Conservation (phyloP, 23 tunicate genomes). For the Botrylloides violaceus region DNA sequence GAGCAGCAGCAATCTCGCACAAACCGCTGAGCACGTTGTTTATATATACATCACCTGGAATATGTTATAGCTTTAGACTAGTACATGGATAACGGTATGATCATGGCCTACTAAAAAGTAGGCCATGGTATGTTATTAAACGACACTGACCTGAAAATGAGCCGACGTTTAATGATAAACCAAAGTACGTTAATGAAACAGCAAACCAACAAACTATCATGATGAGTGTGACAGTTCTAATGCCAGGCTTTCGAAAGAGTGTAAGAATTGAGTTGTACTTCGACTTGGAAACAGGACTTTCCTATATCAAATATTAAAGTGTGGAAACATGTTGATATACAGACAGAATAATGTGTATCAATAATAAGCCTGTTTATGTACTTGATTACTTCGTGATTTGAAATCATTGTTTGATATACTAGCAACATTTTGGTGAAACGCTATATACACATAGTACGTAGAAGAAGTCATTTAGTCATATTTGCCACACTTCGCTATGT, state of each 20-base stretch:
- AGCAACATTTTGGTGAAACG: no score
- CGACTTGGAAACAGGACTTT: background rate
- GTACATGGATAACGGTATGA: background rate
- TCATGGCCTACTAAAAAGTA: background rate
- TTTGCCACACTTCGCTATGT: no score
- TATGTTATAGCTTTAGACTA: no score
- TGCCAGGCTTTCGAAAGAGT: slow-evolving; percentile 55
- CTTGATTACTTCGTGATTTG: no score
- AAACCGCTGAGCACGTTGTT: slow-evolving; percentile 77
- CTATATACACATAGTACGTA: no score
- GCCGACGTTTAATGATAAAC: slow-evolving; percentile 81
- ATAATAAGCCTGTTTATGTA: no score
- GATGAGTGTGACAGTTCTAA: slow-evolving; percentile 63
- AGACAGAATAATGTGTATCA: no score
- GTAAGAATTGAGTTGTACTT: background rate
- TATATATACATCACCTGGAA: slow-evolving; percentile 61
- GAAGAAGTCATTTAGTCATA: no score
- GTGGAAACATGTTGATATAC: background rate
- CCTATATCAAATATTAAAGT: slow-evolving; percentile 1
- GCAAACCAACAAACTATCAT: slow-evolving; percentile 93
- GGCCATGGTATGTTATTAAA: background rate
- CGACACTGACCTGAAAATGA: slow-evolving; percentile 52
- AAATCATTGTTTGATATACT: no score
- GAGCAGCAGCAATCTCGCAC: slow-evolving; percentile 62
- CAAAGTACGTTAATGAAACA: slow-evolving; percentile 81